Percentiles rank a stretch among this genome's conserved stretches.
Evolutionary conservation across 2,113 vertebrate species (phyloP).

Genomic region (Antechinus stuartii): DNA sequence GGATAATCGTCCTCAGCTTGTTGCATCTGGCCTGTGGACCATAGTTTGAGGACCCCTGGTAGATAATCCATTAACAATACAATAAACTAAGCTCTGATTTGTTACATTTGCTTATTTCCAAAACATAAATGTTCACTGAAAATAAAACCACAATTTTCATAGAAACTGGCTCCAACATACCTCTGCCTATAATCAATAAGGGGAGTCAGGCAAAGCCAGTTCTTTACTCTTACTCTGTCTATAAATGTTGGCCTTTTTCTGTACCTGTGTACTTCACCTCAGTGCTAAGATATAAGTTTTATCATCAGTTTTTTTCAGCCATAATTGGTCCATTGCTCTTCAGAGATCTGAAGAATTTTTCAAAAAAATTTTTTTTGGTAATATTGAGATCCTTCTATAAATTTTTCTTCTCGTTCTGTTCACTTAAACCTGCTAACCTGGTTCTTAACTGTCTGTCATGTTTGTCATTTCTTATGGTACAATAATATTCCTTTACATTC

Average conservation of each 20-base stretch:
- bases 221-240: not conserved
- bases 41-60: no score
- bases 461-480: not conserved
- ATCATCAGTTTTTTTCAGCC: not conserved
- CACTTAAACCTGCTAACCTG: not conserved
- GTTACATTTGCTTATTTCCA: not conserved
- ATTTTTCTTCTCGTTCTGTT: not conserved
- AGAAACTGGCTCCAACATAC: not conserved
- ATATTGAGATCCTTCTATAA: not conserved
- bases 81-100: not conserved
- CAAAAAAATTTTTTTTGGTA: not conserved
- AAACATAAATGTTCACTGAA: not conserved
- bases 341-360: not conserved
- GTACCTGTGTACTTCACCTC: not conserved
- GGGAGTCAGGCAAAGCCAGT: not conserved
- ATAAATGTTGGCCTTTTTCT: not conserved
- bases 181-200: not conserved
- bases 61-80: not conserved
- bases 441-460: not conserved
- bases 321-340: not conserved
- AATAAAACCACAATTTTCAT: not conserved
- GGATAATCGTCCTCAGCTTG: no score
- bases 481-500: not conserved
- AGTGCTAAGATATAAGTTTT: not conserved
- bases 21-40: no score